Evolutionary conservation across 1,140 invertebrate genomes (phyloP).

Genomic region (Drosophila truncata): DNA sequence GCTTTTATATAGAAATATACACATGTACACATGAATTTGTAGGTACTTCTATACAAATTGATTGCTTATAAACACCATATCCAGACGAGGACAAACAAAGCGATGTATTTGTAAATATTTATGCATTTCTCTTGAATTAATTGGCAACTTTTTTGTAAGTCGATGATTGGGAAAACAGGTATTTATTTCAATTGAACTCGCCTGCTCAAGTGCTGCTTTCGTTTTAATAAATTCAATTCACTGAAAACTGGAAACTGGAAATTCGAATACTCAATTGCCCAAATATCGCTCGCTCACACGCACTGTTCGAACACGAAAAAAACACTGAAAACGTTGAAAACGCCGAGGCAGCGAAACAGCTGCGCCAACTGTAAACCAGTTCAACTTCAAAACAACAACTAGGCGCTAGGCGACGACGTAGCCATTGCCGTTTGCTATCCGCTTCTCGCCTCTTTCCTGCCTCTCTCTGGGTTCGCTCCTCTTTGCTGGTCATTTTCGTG

Average conservation of each 20-base stretch:
- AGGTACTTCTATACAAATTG: neutral
- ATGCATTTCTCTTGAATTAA: constrained; percentile 5
- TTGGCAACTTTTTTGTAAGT: constrained; percentile 2
- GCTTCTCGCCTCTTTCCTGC: neutral
- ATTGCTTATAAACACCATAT: constrained; percentile 8
- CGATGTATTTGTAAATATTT: constrained; percentile 23
- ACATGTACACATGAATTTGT: neutral
- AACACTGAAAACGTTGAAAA: constrained; percentile 45
- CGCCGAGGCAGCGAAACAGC: constrained; percentile 21
- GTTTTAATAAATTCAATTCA: constrained; percentile 35
- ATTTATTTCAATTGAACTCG: constrained; percentile 44
- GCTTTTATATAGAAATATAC: neutral
- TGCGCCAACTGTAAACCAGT: constrained; percentile 75
- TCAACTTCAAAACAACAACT: constrained; percentile 80
- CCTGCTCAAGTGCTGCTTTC: constrained; percentile 46
- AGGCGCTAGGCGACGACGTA: constrained; percentile 53
- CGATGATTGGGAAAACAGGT: constrained; percentile 18
- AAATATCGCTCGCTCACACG: constrained; percentile 53
- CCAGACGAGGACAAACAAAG: neutral
- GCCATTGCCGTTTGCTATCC: constrained; percentile 42
- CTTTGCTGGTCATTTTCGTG: constrained; percentile 75
- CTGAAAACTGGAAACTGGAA: constrained; percentile 32
- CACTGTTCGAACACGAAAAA: constrained; percentile 51
- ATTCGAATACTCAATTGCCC: constrained; percentile 41
- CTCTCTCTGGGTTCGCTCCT: constrained; percentile 8